These are phyloP conservation scores for Hylyphantes graminicola DNA, from an alignment of 1,140 invertebrate genomes.

Conservation along the genomic window DNA sequence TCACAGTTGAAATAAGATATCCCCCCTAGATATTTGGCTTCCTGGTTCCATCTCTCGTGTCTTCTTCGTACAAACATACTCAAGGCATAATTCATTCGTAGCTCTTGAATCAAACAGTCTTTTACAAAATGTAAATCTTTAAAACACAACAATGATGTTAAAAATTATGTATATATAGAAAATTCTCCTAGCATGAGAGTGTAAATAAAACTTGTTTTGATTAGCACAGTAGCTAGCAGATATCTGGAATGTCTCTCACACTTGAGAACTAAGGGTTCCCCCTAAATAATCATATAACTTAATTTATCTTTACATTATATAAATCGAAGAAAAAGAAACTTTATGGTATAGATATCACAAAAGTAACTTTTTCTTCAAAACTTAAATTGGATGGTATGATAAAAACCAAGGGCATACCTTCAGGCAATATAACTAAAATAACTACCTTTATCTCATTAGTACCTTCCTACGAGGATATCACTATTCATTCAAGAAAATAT, in stretches of 20 bases:
- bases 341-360: conserved; percentile 17
- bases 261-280: conserved; percentile 20
- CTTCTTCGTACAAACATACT: conserved; percentile 43
- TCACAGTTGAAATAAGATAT: no score
- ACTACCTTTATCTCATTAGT: conserved; percentile 30
- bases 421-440: conserved; percentile 5
- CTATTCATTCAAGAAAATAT: conserved; percentile 53
- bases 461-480: conserved; percentile 41
- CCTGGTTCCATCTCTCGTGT: conserved; percentile 24
- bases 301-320: no score
- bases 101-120: conserved; percentile 53
- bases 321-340: conserved; percentile 24
- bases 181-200: conserved; percentile 42
- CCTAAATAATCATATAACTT: conserved; percentile 31
- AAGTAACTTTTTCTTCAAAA: conserved; percentile 37
- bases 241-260: conserved; percentile 31
- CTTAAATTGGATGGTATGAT: conserved; percentile 5
- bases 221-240: conserved; percentile 33
- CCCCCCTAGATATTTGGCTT: conserved; percentile 26
- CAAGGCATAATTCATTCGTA: conserved; percentile 54
- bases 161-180: conserved; percentile 58
- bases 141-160: conserved; percentile 60
- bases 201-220: conserved; percentile 46
- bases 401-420: conserved; percentile 19
- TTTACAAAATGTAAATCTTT: conserved; percentile 60